Base-by-base conservation (phyloP, 2,888 invertebrate genomes). In the Catocala nupta region DNA sequence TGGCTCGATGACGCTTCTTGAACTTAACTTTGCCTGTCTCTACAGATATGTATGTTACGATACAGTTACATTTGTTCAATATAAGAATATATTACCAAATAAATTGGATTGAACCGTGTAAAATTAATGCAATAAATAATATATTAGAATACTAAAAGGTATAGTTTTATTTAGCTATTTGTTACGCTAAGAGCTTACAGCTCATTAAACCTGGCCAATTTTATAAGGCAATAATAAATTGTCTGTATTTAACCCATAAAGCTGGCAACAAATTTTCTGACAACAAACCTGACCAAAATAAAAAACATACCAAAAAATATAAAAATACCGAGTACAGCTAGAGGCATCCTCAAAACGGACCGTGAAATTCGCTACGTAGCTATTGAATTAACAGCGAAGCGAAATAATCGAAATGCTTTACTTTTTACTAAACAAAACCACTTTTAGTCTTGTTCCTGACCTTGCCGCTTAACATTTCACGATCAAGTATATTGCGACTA, bases 301-400 rank as follows among this genome's bases (percentile, higher is more conserved):
- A 72, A 65, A 69, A 70, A 70, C 53, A 52, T 53, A 54, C 64
- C 60, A 82, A 81, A 82, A 81, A 81, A 73, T 74, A 75, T 61
- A 81, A 84, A 81, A 86, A 70, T 70, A 59, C 53, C 63, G 57
- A 77, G 70, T 86, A 86, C 84, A 79, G 84, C 83, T 85, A 84
- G 61, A 77, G 65, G 70, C 78, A 74, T 80, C 77, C 75, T 76
- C 71, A 75, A 75, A 73, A 74, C 70, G 71, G 76, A 86, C 84
- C 87, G 84, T 89, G 81, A 89, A 88, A 89, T 86, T 78, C 66
- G 81, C 78, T 81, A 81, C 73, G 73, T 75, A 80, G 76, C 78
- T 83, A 83, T 84, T 84, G 81, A 87, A 85, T 87, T 83, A 83
- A 71, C 77, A 77, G 77, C 73, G 78, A 75, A 78, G 63, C 74